phyloP scores from a whole-genome alignment of 2,113 vertebrate species.

The Emydura subglobosa region DNA sequence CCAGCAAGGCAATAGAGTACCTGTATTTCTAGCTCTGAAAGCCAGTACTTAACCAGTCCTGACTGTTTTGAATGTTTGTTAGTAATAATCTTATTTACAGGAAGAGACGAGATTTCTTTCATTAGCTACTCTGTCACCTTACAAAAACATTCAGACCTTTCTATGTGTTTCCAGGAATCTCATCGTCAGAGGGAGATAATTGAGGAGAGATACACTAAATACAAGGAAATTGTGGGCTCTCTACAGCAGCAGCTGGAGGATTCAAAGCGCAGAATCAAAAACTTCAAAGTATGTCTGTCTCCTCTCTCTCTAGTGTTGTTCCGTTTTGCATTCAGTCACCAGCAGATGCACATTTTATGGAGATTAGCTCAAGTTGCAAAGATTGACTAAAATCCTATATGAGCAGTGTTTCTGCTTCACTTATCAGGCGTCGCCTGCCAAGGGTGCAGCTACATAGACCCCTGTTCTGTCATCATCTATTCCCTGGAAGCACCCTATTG shows the following conservation, averaged over 20 bases:
- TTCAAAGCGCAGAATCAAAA: constrained; percentile 82
- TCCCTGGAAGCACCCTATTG: not conserved
- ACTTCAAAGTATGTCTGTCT: constrained; percentile 80
- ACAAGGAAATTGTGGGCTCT: constrained; percentile 85
- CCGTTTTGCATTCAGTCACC: not conserved
- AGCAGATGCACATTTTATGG: not conserved
- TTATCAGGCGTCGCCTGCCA: not conserved
- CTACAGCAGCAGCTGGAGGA: constrained; percentile 87
- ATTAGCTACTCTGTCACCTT: not conserved
- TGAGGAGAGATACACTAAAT: constrained; percentile 84
- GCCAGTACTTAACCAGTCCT: not conserved
- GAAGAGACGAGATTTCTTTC: not conserved
- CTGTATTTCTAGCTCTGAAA: not conserved
- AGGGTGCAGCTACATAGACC: not conserved
- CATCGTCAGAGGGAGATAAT: constrained; percentile 80
- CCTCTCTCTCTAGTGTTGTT: not conserved
- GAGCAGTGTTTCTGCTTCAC: not conserved
- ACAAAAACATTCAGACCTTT: not conserved
- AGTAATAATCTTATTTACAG: not conserved
- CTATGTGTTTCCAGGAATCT: constrained; percentile 81
- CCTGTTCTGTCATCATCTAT: not conserved
- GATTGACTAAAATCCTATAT: not conserved
- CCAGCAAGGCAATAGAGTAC: not conserved
- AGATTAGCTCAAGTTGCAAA: not conserved
- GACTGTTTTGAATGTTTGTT: not conserved